Conservation (phyloP, 2,888 invertebrate genomes). For the Holacanthella duospinosa region DNA sequence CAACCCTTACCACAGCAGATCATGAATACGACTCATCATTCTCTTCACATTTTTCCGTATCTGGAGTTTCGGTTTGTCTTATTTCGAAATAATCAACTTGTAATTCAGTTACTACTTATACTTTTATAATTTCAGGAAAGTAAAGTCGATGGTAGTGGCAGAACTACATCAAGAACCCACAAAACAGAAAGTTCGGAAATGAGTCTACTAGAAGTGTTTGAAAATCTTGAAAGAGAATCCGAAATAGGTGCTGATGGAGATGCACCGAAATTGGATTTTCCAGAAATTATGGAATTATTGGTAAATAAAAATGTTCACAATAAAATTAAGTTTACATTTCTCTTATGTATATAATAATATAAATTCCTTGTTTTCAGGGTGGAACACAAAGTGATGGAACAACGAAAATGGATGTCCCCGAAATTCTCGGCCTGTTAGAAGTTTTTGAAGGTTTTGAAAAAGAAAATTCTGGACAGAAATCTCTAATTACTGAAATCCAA, state of each 20-base stretch:
- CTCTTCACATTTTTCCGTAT: neutral
- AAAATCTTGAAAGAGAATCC: neutral
- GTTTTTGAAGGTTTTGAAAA: slow-evolving; percentile 18
- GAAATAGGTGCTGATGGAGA: neutral
- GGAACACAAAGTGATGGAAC: slow-evolving; percentile 6
- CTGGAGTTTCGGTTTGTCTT: neutral
- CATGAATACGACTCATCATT: neutral
- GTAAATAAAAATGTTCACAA: slow-evolving; percentile 5
- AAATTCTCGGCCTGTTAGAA: slow-evolving; percentile 1
- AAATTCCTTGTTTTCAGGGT: slow-evolving; percentile 9
- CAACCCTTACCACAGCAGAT: neutral
- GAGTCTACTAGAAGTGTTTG: neutral
- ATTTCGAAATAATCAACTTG: neutral
- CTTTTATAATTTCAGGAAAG: neutral
- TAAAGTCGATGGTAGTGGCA: neutral
- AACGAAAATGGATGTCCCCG: neutral
- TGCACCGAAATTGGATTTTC: slow-evolving; percentile 9
- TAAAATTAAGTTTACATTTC: neutral
- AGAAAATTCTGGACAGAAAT: slow-evolving; percentile 26
- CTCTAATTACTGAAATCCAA: slow-evolving; percentile 22
- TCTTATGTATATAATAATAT: neutral
- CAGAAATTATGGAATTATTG: slow-evolving; percentile 9
- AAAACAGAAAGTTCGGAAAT: neutral
- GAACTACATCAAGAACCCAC: neutral
- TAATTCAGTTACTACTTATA: neutral